Evolutionary conservation across 2,888 invertebrate species (phyloP).

Genomic region (Druceiella hillmani): DNA sequence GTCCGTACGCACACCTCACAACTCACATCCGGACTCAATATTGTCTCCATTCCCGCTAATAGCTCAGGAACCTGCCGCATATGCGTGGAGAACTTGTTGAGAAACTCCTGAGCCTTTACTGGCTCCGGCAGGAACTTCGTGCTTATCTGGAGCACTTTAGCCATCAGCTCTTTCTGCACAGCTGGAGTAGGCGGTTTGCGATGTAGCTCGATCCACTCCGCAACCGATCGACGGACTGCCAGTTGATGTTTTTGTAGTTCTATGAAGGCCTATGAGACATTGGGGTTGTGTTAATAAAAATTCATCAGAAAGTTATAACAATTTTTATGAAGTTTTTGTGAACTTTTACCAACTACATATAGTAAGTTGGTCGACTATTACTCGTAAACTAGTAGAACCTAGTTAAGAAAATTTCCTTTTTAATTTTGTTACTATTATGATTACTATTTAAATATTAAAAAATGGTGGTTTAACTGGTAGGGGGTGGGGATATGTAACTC

Average conservation of each 20-base stretch:
- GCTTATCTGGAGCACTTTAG: conserved; percentile 62
- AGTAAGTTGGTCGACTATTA: no score
- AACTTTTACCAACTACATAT: no score
- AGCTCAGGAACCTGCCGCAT: conserved; percentile 66
- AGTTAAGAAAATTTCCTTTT: no score
- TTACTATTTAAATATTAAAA: no score
- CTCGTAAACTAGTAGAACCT: no score
- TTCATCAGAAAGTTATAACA: no score
- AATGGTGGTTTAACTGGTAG: no score
- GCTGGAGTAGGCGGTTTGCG: conserved; percentile 63
- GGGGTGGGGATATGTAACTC: no score
- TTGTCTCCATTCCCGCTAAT: conserved; percentile 76
- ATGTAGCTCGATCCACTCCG: conserved; percentile 83
- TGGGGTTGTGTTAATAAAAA: no score
- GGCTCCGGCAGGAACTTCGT: conserved; percentile 85
- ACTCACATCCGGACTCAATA: conserved; percentile 83
- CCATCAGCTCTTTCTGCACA: conserved; percentile 66
- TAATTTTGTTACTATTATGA: no score
- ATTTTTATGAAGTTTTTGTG: no score
- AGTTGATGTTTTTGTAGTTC: conserved; percentile 90
- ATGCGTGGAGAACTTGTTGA: conserved; percentile 75
- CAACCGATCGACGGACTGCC: conserved; percentile 74
- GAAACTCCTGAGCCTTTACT: conserved; percentile 83
- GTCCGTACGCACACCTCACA: conserved; percentile 93
- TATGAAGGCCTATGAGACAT: conserved; percentile 48